Evolutionary conservation across 2,797 vertebrate species (phyloP).

Genomic region (Molossus molossus): DNA sequence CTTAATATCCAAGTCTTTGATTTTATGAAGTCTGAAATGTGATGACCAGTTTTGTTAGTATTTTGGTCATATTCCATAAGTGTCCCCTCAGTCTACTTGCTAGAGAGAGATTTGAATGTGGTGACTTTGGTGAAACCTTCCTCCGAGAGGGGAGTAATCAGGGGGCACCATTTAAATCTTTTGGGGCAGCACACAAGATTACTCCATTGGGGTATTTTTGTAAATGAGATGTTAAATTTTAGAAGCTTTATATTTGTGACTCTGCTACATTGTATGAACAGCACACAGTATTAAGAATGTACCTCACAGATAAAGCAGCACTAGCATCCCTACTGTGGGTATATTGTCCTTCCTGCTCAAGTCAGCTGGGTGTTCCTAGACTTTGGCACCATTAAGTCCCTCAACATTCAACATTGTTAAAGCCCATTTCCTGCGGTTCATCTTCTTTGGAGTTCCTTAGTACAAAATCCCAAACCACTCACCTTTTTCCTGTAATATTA

Average conservation of each 20-base stretch:
- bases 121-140: neutral
- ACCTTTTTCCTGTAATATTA: conserved; percentile 44
- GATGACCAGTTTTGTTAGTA: neutral
- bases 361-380: neutral
- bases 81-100: neutral
- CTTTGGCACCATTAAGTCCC: neutral
- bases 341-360: conserved; percentile 22
- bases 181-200: neutral
- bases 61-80: neutral
- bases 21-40: conserved; percentile 45
- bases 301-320: neutral
- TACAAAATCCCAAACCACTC: conserved; percentile 68
- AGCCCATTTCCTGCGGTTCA: conserved; percentile 68
- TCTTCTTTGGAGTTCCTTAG: conserved; percentile 63
- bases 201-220: neutral
- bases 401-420: neutral
- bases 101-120: neutral
- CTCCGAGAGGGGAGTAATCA: neutral
- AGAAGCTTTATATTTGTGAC: neutral
- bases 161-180: neutral
- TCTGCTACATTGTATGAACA: neutral
- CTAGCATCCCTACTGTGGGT: conserved; percentile 47
- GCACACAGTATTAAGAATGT: neutral
- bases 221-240: conserved; percentile 21
- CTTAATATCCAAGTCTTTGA: neutral